These are phyloP conservation scores for Coryphaenoides rupestris DNA, from an alignment of 2,113 vertebrate genomes.

Conservation along the genomic window DNA sequence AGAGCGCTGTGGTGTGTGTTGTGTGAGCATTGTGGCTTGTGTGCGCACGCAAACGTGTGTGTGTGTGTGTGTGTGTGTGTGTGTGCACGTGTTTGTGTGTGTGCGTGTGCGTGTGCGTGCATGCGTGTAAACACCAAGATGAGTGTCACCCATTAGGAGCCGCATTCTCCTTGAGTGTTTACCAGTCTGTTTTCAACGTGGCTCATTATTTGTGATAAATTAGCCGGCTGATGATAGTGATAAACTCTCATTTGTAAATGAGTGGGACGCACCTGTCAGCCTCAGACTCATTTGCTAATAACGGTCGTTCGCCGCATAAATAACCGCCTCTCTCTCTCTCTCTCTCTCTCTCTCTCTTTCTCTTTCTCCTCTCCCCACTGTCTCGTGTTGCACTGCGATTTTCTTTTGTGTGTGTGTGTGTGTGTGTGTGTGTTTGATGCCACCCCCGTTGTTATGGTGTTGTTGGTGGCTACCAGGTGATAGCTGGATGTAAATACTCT, in stretches of 20 bases:
- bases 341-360: no score
- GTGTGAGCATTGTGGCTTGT: no score
- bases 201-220: conserved; percentile 72
- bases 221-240: conserved; percentile 68
- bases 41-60: no score
- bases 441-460: background rate
- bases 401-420: no score
- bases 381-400: conserved; percentile 63
- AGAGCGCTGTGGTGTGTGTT: no score
- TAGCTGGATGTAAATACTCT: background rate
- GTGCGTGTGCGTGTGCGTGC: conserved; percentile 23
- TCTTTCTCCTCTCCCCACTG: conserved; percentile 54
- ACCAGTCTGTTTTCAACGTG: conserved; percentile 60
- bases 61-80: no score
- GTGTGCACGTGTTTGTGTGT: no score
- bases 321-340: conserved; percentile 58
- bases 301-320: conserved; percentile 68
- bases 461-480: background rate
- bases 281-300: conserved; percentile 66
- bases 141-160: conserved; percentile 45
- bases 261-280: conserved; percentile 66
- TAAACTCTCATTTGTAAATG: conserved; percentile 68
- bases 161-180: conserved; percentile 53
- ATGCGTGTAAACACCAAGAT: conserved; percentile 20
- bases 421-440: conserved; percentile 8